Percentiles rank a stretch among this genome's conserved stretches.
phyloP scores from a whole-genome alignment of 2,888 invertebrate species.

The Gibbula magus region DNA sequence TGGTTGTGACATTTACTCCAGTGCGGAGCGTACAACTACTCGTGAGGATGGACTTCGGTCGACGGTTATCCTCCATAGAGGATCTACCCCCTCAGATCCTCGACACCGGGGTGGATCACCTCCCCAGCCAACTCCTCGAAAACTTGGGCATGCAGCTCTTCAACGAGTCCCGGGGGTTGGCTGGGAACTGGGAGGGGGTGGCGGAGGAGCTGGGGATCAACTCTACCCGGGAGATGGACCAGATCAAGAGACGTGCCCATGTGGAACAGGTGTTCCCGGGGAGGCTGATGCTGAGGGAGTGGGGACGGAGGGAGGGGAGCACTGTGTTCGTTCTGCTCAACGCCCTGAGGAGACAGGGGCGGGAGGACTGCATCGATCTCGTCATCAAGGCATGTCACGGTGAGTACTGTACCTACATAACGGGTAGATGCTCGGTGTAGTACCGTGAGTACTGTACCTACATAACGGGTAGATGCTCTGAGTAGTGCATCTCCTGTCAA shows the following conservation, averaged over 20 bases:
- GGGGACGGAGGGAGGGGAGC: constrained; percentile 27
- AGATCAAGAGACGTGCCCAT: constrained; percentile 23
- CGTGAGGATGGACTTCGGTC: background rate
- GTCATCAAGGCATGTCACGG: constrained; percentile 27
- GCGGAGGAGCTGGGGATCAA: constrained; percentile 36
- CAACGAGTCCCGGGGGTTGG: background rate
- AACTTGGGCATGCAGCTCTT: constrained; percentile 28
- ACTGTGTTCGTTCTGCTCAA: constrained; percentile 36
- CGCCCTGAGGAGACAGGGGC: constrained; percentile 25
- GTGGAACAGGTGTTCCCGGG: constrained; percentile 31
- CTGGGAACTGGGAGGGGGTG: constrained; percentile 34
- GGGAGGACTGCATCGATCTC: constrained; percentile 30
- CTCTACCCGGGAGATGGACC: background rate
- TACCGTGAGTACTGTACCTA: background rate
- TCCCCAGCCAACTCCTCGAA: constrained; percentile 23
- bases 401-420: background rate
- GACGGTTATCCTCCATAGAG: constrained; percentile 14
- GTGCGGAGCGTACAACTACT: background rate
- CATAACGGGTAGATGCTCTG: too few species aligned
- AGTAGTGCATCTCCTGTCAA: too few species aligned
- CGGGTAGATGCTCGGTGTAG: too few species aligned
- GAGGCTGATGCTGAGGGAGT: constrained; percentile 28
- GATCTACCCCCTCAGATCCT: constrained; percentile 29
- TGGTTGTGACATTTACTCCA: too few species aligned
- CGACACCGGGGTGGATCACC: background rate